Conservation (phyloP, 2,888 invertebrate species). For the Scelioninae gen. 2 region DNA sequence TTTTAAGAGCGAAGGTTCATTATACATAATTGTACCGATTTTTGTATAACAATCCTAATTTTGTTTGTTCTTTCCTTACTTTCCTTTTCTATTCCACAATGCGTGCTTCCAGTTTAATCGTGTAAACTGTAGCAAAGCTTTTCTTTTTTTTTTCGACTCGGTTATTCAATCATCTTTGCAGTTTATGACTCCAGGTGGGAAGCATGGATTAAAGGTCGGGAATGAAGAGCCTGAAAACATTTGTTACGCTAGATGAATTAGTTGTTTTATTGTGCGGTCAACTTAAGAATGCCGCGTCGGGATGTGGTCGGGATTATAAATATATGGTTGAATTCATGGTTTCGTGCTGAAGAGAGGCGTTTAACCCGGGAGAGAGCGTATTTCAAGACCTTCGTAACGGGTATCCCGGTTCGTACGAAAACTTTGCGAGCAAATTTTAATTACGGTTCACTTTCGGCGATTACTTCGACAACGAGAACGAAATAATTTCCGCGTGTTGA, state of each 20-base stretch:
- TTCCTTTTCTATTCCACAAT: too few relatives aligned
- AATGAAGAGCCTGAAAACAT: conserved; percentile 12
- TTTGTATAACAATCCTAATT: too few relatives aligned
- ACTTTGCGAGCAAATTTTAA: too few relatives aligned
- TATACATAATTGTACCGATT: too few relatives aligned
- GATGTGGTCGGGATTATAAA: conserved; percentile 30
- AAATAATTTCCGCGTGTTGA: conserved; percentile 30
- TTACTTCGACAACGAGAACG: too few relatives aligned
- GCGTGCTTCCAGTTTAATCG: too few relatives aligned
- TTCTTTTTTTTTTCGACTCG: too few relatives aligned
- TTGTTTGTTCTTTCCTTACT: too few relatives aligned
- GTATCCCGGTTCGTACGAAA: too few relatives aligned
- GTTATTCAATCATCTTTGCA: conserved; percentile 12
- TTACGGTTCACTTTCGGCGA: too few relatives aligned
- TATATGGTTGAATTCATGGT: conserved; percentile 9
- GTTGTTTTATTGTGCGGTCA: conserved; percentile 25
- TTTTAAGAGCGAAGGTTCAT: too few relatives aligned
- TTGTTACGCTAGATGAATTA: conserved; percentile 20
- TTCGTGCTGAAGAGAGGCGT: conserved; percentile 3
- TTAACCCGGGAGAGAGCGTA: not conserved
- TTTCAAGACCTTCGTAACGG: not conserved
- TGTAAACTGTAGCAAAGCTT: too few relatives aligned
- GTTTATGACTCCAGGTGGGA: conserved; percentile 3
- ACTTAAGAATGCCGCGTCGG: conserved; percentile 22
- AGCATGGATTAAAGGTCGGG: conserved; percentile 16